Evolutionary conservation across 2,888 invertebrate species (phyloP).

Genomic region (Esperia sulphurella): DNA sequence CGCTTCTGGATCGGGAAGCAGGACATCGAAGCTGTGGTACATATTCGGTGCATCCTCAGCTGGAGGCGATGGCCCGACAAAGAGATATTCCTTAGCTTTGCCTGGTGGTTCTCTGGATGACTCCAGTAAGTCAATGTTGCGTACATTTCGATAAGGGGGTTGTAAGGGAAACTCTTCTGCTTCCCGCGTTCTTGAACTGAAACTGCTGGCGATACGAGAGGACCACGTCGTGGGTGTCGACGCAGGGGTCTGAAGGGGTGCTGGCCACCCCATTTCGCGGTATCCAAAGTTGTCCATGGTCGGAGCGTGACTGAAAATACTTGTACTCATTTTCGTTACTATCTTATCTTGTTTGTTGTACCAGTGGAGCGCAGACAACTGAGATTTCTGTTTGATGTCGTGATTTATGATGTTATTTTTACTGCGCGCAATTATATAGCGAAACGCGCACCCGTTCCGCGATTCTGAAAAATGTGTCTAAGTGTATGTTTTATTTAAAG

Average conservation of each 20-base stretch:
- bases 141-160: conserved; percentile 47
- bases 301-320: conserved; percentile 45
- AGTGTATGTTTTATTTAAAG: no score
- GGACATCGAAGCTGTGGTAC: conserved; percentile 89
- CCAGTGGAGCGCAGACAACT: conserved; percentile 40
- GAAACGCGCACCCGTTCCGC: no score
- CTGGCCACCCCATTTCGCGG: conserved; percentile 77
- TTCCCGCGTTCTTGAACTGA: conserved; percentile 55
- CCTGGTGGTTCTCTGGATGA: conserved; percentile 74
- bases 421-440: conserved; percentile 34
- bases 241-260: conserved; percentile 53
- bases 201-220: conserved; percentile 56
- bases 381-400: conserved; percentile 48
- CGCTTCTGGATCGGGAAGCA: conserved; percentile 51
- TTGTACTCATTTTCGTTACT: conserved; percentile 24
- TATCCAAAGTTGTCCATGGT: conserved; percentile 83
- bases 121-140: conserved; percentile 78
- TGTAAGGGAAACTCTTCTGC: conserved; percentile 80
- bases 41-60: conserved; percentile 89
- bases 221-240: conserved; percentile 37
- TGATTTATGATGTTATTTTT: conserved; percentile 69
- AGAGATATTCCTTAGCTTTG: conserved; percentile 55
- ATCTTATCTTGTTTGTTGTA: conserved; percentile 66
- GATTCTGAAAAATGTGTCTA: no score
- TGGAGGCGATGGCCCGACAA: conserved; percentile 84